Evolutionary conservation across 2,888 invertebrate species (phyloP).

Genomic region (Drosophila nr. perissopoda): DNA sequence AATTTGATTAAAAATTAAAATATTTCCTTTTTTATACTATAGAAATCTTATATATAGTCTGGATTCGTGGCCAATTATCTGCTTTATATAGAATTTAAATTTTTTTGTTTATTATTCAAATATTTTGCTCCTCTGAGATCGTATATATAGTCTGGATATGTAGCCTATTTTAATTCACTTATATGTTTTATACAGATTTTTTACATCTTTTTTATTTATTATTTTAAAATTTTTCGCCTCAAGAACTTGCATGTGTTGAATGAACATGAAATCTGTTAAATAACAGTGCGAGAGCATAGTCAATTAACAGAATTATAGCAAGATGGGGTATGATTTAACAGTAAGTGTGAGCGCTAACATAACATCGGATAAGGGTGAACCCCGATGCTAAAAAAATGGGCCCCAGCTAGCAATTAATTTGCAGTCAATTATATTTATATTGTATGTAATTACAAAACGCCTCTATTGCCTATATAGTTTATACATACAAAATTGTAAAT

Average conservation of each 20-base stretch:
- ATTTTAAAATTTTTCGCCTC: background rate
- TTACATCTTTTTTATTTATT: background rate
- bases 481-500: background rate
- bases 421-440: background rate
- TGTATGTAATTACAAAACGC: background rate
- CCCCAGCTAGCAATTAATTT: background rate
- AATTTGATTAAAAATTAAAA: background rate
- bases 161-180: background rate
- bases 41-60: background rate
- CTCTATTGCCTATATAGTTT: background rate
- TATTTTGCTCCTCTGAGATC: background rate
- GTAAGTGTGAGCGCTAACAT: background rate
- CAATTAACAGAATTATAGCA: constrained; percentile 61
- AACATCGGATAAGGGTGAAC: constrained; percentile 63
- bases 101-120: background rate
- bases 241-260: background rate
- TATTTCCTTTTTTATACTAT: background rate
- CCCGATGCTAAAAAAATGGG: background rate
- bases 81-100: background rate
- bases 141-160: background rate
- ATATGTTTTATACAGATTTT: background rate
- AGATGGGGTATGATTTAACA: constrained; percentile 40
- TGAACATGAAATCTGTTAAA: background rate
- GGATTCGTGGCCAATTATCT: background rate
- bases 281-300: constrained; percentile 5